Evolutionary conservation across 2,888 invertebrate species (phyloP).

Genomic region (Cephus nigrinus): DNA sequence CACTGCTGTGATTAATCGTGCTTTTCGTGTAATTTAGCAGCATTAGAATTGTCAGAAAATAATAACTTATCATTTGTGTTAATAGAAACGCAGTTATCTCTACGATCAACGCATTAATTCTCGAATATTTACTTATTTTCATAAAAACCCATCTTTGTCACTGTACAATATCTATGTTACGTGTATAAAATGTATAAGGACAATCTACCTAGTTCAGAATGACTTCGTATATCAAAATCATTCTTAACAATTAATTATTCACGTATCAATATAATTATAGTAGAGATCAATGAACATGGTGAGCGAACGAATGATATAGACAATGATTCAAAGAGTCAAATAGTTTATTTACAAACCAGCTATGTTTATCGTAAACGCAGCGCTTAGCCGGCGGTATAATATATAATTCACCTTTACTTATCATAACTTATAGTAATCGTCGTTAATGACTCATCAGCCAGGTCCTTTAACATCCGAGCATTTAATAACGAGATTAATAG

Average conservation of each 20-base stretch:
- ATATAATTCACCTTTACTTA: constrained; percentile 35
- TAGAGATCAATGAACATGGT: not conserved
- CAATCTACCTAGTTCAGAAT: not conserved
- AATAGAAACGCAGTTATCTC: not conserved
- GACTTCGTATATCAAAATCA: not conserved
- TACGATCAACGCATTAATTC: not conserved
- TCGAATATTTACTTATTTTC: not conserved
- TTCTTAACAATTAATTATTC: not conserved
- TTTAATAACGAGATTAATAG: constrained; percentile 24
- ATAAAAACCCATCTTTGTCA: not conserved
- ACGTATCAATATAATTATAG: not conserved
- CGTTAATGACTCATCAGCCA: constrained; percentile 38
- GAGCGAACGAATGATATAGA: not conserved
- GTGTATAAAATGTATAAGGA: not conserved
- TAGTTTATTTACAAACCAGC: constrained; percentile 66
- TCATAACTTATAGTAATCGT: constrained; percentile 44
- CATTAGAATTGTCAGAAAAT: not conserved
- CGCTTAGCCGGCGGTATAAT: constrained; percentile 50
- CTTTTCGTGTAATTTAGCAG: not conserved
- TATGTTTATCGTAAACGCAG: constrained; percentile 61
- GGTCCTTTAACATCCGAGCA: constrained; percentile 25
- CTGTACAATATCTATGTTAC: not conserved
- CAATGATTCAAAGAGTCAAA: constrained; percentile 61
- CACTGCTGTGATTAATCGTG: not conserved
- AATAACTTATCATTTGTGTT: not conserved